A percentile compares a stretch with the other conserved stretches of the same genome.
phyloP scores from a whole-genome alignment of 2,797 vertebrate genomes.

The Paramormyrops hopkinsi region DNA sequence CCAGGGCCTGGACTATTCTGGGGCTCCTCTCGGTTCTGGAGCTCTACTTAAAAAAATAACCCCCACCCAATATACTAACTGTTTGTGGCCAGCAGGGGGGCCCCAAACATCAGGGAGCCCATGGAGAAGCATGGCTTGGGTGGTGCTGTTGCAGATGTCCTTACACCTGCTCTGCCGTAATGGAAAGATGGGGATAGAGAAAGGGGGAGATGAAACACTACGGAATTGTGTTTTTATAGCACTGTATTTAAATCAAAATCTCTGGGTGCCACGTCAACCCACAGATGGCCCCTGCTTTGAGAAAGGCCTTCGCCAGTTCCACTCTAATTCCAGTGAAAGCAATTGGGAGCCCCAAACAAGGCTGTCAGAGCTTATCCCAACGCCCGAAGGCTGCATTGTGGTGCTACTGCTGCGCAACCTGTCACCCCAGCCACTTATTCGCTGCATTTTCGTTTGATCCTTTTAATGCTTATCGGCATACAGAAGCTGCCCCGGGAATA shows the following conservation, averaged over 20 bases:
- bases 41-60: neutral
- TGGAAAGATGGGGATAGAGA: neutral
- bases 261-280: constrained; percentile 8
- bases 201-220: neutral
- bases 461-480: constrained; percentile 14
- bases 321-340: constrained; percentile 10
- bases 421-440: constrained; percentile 4
- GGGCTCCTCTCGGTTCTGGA: neutral
- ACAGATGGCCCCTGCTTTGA: constrained; percentile 25
- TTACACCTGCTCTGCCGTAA: neutral
- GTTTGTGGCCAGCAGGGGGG: neutral
- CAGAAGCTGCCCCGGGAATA: neutral
- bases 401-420: neutral
- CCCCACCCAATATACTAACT: neutral
- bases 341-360: neutral
- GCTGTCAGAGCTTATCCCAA: constrained; percentile 15
- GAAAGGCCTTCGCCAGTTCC: constrained; percentile 7
- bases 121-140: neutral
- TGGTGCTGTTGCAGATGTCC: neutral
- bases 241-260: neutral
- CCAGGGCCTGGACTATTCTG: neutral
- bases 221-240: neutral
- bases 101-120: neutral
- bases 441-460: constrained; percentile 11
- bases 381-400: neutral